phyloP scores from a whole-genome alignment of 2,888 invertebrate genomes.

The Phyllotreta striolata region DNA sequence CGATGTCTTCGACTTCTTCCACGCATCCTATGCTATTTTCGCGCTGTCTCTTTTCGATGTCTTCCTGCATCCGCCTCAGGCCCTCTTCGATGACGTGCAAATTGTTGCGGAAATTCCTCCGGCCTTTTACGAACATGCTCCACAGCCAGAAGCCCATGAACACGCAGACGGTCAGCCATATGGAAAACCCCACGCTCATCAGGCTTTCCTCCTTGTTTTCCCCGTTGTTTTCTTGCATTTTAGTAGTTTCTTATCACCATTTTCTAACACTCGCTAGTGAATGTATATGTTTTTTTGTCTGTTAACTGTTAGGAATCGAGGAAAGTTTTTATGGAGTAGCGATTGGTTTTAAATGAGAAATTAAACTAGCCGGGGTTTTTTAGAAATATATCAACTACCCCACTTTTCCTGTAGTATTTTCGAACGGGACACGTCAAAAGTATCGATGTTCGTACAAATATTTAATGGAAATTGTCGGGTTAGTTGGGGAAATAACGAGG shows the following conservation, averaged over 20 bases:
- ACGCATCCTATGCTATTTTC: constrained; percentile 48
- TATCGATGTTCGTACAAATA: too few species aligned
- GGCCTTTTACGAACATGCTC: constrained; percentile 52
- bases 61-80: constrained; percentile 54
- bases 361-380: too few species aligned
- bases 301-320: too few species aligned
- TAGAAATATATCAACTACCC: too few species aligned
- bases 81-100: constrained; percentile 58
- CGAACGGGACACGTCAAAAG: too few species aligned
- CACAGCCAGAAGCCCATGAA: constrained; percentile 54
- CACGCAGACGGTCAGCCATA: constrained; percentile 53
- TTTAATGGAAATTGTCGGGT: too few species aligned
- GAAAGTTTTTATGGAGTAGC: too few species aligned
- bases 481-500: too few species aligned
- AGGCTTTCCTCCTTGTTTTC: background rate
- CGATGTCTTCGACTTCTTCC: constrained; percentile 46
- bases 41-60: constrained; percentile 49
- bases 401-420: too few species aligned
- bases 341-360: too few species aligned
- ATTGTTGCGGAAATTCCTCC: constrained; percentile 54
- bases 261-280: background rate
- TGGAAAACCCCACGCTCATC: constrained; percentile 45
- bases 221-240: background rate
- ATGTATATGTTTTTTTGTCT: too few species aligned
- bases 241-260: background rate